Base-by-base conservation (phyloP, 2,113 vertebrate genomes). In the Neomonachus schauinslandi region DNA sequence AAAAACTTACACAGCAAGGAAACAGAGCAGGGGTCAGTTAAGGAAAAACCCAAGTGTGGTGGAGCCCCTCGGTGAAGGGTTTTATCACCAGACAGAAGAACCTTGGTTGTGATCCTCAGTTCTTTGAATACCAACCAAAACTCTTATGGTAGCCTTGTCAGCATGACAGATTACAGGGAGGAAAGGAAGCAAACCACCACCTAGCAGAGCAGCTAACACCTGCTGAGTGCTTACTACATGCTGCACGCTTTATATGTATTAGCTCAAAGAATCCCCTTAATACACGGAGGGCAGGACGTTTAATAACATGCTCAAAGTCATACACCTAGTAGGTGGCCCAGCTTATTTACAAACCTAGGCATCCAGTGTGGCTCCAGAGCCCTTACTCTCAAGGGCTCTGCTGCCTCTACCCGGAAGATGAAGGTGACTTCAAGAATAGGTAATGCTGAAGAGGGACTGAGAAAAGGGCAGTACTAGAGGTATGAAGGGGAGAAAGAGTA, bases 291-390 rank as follows among this genome's bases (percentile, higher is more conserved):
- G 55, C n/a, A 14, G 55, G 7, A 94, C 94, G 76, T 63, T n/a
- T 76, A 84, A 13, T 55, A 90, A 51, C 74, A 96, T n/a, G 49
- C 67, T 95, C 65, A 67, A 79, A 93, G 49, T 63, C 83, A 85
- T 31, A 94, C 1, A 63, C 42, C 22, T 72, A 28, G 9, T 22
- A 42, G 28, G 22, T 12, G 61, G 39, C 72, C 77, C 22, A 36
- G 21, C 36, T 90, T 55, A 81, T 31, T 83, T 36, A 83, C 13
- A 82, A 49, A 79, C n/a, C 55, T 0, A 71, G 21, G 59, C 26
- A 89, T 89, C 59, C 22, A 13, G 22, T 77, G 26, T 33, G 26
- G 28, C 53, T 85, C 67, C 46, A 74, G 5, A 76, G 72, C 71
- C n/a, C 51, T 71, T 46, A 57, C 53, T 91, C 51, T 94, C 46